These are phyloP conservation scores for Pycnonotus jocosus DNA, from an alignment of 2,113 vertebrate species.

Conservation along the genomic window DNA sequence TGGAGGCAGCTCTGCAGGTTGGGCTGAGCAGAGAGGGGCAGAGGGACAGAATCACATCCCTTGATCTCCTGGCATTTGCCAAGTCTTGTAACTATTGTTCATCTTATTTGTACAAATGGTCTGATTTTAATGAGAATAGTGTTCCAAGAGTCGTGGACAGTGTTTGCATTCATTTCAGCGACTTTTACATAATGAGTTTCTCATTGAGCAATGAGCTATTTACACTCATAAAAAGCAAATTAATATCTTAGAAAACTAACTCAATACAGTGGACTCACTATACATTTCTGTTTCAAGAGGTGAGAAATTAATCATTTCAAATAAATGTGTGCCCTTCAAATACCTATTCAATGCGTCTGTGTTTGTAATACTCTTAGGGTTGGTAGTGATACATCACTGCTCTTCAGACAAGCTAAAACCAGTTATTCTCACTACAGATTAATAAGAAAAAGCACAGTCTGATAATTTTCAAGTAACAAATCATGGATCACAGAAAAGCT, in stretches of 20 bases:
- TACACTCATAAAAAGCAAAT: neutral
- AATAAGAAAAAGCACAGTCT: neutral
- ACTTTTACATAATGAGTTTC: neutral
- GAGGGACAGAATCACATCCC: neutral
- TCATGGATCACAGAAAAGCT: neutral
- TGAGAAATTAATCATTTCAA: neutral
- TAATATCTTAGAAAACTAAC: neutral
- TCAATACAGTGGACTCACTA: neutral
- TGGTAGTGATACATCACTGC: neutral
- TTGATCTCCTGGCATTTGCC: neutral
- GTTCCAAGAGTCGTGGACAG: neutral
- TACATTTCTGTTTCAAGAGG: neutral
- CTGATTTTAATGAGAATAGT: neutral
- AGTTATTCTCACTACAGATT: neutral
- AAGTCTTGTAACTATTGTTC: neutral
- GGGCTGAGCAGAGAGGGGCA: rapidly evolving
- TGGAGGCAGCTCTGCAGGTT: rapidly evolving
- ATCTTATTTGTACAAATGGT: neutral
- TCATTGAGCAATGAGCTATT: neutral
- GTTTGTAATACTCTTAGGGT: neutral
- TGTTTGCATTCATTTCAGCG: neutral
- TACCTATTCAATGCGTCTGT: neutral
- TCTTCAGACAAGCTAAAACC: neutral
- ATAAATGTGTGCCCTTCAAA: neutral
- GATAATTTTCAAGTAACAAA: neutral